Percentiles rank a stretch among this genome's conserved stretches.
Evolutionary conservation across 1,140 invertebrate species (phyloP).

Genomic region (Goniozus legneri): DNA sequence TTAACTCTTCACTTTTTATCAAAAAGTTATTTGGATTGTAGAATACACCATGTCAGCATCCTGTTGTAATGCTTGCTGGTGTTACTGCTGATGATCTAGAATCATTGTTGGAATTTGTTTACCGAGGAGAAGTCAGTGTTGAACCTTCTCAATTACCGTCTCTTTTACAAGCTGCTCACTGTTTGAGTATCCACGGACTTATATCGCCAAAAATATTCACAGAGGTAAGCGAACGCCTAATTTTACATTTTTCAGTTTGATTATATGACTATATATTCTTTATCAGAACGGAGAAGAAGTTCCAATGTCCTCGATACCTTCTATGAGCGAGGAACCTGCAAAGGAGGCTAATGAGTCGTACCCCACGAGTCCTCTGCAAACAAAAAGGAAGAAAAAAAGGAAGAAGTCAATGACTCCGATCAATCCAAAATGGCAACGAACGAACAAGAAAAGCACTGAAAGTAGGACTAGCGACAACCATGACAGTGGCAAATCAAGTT

Average conservation of each 20-base stretch:
- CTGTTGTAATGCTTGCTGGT: constrained; percentile 65
- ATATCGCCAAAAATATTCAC: constrained; percentile 54
- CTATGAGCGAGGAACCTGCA: constrained; percentile 31
- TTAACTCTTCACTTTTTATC: neutral
- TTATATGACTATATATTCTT: constrained; percentile 11
- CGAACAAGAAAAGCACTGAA: too few species aligned
- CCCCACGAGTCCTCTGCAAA: constrained; percentile 34
- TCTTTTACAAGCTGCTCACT: constrained; percentile 62
- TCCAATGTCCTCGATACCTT: constrained; percentile 41
- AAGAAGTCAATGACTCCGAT: too few species aligned
- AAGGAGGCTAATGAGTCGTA: constrained; percentile 36
- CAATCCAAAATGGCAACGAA: constrained; percentile 43
- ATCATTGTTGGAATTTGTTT: constrained; percentile 63
- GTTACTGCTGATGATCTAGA: constrained; percentile 62
- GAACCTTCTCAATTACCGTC: constrained; percentile 62
- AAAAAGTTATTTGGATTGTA: constrained; percentile 32
- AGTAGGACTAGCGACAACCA: constrained; percentile 27
- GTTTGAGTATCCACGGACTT: constrained; percentile 61
- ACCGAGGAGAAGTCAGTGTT: constrained; percentile 63
- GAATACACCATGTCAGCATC: constrained; percentile 65
- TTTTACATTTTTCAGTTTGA: constrained; percentile 2
- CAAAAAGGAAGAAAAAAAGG: constrained; percentile 45
- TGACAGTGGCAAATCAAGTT: constrained; percentile 34
- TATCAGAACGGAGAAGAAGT: constrained; percentile 46
- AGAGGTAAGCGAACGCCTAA: constrained; percentile 49